phyloP scores from a whole-genome alignment of 2,113 vertebrate species.

The Merops nubicus region DNA sequence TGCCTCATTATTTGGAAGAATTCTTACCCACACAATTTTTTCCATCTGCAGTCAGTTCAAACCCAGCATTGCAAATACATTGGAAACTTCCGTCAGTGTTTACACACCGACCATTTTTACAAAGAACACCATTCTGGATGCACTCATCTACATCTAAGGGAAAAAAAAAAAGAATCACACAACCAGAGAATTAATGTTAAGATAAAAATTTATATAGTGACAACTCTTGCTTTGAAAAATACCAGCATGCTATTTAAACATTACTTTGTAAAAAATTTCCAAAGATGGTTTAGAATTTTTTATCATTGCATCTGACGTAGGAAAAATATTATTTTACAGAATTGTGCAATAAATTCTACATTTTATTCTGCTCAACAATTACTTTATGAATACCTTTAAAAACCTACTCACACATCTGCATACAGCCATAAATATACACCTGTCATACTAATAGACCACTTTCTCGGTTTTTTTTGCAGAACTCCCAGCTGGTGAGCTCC shows the following conservation, averaged over 20 bases:
- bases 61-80: constrained; percentile 81
- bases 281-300: not conserved
- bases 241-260: not conserved
- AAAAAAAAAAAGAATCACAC: not conserved
- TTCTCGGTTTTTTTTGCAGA: not conserved
- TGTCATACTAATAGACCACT: not conserved
- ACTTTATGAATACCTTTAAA: not conserved
- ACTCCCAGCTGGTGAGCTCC: not conserved
- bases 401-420: not conserved
- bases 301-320: not conserved
- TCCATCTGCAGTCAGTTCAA: constrained; percentile 77
- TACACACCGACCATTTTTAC: constrained; percentile 80
- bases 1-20: not conserved
- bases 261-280: not conserved
- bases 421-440: not conserved
- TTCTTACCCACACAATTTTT: constrained; percentile 80
- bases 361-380: not conserved
- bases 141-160: constrained; percentile 79
- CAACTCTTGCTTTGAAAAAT: not conserved
- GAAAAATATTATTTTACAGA: not conserved
- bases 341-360: not conserved
- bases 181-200: not conserved
- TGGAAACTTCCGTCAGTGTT: constrained; percentile 84
- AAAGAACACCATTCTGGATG: constrained; percentile 77
- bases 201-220: not conserved